phyloP scores from a whole-genome alignment of 92 coral and sea anemone species.

The Epizoanthus rinbou region DNA sequence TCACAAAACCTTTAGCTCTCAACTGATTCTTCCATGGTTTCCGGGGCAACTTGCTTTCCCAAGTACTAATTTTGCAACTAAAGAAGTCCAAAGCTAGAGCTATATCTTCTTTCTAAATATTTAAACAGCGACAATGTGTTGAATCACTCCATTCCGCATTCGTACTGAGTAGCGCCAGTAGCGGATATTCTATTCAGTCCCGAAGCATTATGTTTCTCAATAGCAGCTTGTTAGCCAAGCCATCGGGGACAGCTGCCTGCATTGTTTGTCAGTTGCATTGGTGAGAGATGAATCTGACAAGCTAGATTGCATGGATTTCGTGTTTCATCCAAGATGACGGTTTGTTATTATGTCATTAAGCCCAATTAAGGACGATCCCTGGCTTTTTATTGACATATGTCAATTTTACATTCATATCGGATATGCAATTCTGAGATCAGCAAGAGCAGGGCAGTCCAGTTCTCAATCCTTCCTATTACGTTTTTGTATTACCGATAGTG shows the following conservation, averaged over 20 bases:
- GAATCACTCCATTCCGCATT: too few species aligned
- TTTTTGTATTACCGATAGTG: background rate
- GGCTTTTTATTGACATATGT: slow-evolving; percentile 29
- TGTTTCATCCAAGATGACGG: slow-evolving; percentile 1
- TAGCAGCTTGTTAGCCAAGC: background rate
- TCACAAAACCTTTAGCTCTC: too few species aligned
- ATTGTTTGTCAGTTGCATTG: background rate
- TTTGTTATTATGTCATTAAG: background rate
- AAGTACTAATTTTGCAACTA: too few species aligned
- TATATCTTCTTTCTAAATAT: too few species aligned
- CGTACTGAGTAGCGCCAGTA: too few species aligned
- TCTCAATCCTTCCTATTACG: background rate
- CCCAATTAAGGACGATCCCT: slow-evolving; percentile 14
- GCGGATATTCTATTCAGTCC: too few species aligned
- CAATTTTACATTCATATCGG: background rate
- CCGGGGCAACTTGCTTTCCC: too few species aligned
- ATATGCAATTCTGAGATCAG: background rate
- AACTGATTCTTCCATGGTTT: too few species aligned
- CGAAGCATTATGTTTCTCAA: background rate
- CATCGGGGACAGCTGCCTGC: slow-evolving; percentile 4
- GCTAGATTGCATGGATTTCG: background rate
- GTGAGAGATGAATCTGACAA: too few species aligned
- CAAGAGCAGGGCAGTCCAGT: background rate
- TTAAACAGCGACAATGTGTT: too few species aligned
- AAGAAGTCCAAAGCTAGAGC: too few species aligned